A percentile compares a stretch with the other conserved stretches of the same genome.
phyloP scores from a whole-genome alignment of 2,888 invertebrate species.

The Drosophila rellima region DNA sequence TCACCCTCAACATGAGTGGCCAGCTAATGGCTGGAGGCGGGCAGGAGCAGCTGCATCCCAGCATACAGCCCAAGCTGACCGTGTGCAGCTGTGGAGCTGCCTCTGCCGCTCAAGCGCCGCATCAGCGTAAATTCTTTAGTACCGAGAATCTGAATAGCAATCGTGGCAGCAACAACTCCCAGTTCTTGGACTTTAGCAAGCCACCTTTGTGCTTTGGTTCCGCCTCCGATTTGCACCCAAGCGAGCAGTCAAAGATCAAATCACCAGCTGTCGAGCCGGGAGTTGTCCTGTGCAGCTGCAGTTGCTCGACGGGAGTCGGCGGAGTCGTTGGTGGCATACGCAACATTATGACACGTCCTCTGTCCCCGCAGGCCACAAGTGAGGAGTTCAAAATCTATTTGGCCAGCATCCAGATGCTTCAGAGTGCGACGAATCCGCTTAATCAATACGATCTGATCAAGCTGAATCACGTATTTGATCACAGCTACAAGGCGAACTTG shows the following conservation, averaged over 20 bases:
- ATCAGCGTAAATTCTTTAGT: slow-evolving; percentile 85
- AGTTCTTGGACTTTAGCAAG: slow-evolving; percentile 81
- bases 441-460: slow-evolving; percentile 88
- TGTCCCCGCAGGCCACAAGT: slow-evolving; percentile 89
- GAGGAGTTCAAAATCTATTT: slow-evolving; percentile 91
- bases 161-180: slow-evolving; percentile 70
- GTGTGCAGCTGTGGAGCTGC: slow-evolving; percentile 71
- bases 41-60: slow-evolving; percentile 36
- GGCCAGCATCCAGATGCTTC: slow-evolving; percentile 90
- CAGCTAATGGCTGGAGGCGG: slow-evolving; percentile 26
- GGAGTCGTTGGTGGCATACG: slow-evolving; percentile 77
- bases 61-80: slow-evolving; percentile 54
- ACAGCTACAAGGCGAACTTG: slow-evolving; percentile 78
- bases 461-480: slow-evolving; percentile 88
- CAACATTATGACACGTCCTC: slow-evolving; percentile 88
- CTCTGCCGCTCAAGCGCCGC: slow-evolving; percentile 59
- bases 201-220: slow-evolving; percentile 85
- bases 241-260: slow-evolving; percentile 52
- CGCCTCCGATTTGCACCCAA: slow-evolving; percentile 85
- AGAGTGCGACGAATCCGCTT: slow-evolving; percentile 89
- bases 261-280: slow-evolving; percentile 29
- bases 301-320: slow-evolving; percentile 74
- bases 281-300: slow-evolving; percentile 76
- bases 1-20: slow-evolving; percentile 90
- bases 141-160: slow-evolving; percentile 84